Conservation (phyloP, 2,888 invertebrate species). For the Tubulanus polymorphus region DNA sequence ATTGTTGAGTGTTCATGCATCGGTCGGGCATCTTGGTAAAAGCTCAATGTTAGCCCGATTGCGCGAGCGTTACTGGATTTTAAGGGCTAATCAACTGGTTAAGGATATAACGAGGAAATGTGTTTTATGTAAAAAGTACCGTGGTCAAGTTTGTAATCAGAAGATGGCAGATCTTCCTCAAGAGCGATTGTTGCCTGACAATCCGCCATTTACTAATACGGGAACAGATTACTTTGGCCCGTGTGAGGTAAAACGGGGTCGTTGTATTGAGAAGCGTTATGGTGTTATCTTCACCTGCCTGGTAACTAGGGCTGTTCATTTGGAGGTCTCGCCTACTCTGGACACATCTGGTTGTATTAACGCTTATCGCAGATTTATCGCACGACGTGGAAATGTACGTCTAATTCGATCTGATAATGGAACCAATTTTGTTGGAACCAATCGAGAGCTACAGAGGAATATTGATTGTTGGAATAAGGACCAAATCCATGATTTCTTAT, state of each 20-base stretch:
- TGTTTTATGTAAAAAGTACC: slow-evolving; percentile 10
- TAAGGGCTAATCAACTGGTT: not conserved
- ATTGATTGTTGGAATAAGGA: slow-evolving; percentile 11
- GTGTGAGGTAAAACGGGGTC: slow-evolving; percentile 13
- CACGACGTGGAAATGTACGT: slow-evolving; percentile 10
- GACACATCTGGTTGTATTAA: slow-evolving; percentile 14
- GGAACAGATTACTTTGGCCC: slow-evolving; percentile 18
- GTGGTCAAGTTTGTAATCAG: slow-evolving; percentile 3
- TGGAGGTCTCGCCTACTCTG: slow-evolving; percentile 14
- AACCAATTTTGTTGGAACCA: slow-evolving; percentile 17
- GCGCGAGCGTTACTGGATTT: slow-evolving; percentile 8
- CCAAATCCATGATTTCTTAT: not conserved
- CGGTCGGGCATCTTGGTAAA: slow-evolving; percentile 1
- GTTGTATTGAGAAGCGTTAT: slow-evolving; percentile 13
- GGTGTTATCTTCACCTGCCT: slow-evolving; percentile 20
- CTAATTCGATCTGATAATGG: slow-evolving; percentile 17
- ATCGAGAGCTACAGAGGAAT: slow-evolving; percentile 14
- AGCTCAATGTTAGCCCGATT: not conserved
- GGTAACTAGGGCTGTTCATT: slow-evolving; percentile 12
- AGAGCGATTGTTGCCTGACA: slow-evolving; percentile 7
- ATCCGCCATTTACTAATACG: slow-evolving; percentile 10
- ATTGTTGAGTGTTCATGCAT: not conserved
- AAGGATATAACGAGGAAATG: slow-evolving; percentile 5
- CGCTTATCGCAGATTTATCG: slow-evolving; percentile 14
- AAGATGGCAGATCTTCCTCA: slow-evolving; percentile 17